Conservation (phyloP, 2,888 invertebrate species). For the Clanis bilineata region DNA sequence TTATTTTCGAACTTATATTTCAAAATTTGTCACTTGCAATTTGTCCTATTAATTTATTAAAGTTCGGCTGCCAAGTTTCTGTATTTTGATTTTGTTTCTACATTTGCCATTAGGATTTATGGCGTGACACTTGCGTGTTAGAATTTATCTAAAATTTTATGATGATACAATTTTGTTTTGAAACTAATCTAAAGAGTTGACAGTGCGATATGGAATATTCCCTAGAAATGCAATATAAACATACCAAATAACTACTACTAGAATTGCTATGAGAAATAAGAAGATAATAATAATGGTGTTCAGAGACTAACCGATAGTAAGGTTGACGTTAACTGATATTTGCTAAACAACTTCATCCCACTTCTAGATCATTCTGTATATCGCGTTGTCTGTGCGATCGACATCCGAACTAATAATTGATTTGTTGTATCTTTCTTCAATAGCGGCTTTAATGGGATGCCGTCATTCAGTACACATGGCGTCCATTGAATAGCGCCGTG, state of each 20-base stretch:
- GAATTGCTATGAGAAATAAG: no score
- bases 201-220: background rate
- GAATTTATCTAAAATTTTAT: background rate
- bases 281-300: no score
- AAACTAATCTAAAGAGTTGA: background rate
- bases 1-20: background rate
- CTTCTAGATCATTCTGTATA: background rate
- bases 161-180: background rate
- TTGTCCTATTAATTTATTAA: background rate
- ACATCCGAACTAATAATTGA: constrained; percentile 37
- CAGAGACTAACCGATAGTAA: no score
- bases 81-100: background rate
- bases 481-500: constrained; percentile 45
- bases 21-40: constrained; percentile 3
- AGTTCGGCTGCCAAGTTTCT: background rate
- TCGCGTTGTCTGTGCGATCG: constrained; percentile 35
- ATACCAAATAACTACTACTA: no score
- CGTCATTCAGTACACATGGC: constrained; percentile 41
- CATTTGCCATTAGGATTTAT: background rate
- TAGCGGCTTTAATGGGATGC: constrained; percentile 30
- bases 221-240: background rate
- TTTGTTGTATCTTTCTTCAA: constrained; percentile 28
- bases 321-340: no score
- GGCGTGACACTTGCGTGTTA: background rate
- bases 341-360: background rate